Base-by-base conservation (phyloP, 2,113 vertebrate genomes). In the Arothron firmamentum region DNA sequence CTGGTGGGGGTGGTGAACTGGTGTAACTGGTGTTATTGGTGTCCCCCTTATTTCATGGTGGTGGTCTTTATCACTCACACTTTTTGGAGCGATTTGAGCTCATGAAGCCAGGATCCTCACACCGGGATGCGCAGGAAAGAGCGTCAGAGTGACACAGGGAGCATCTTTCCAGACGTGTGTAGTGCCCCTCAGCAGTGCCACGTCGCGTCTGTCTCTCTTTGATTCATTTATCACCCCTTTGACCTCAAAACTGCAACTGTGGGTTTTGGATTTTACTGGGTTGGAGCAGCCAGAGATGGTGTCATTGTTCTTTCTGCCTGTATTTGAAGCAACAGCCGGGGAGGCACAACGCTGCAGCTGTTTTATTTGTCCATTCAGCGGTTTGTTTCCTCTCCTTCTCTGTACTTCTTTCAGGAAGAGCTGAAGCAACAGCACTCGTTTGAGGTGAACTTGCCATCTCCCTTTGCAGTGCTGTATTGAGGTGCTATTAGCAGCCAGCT, bases 231-330 rank as follows among this genome's bases (percentile, higher is more conserved):
- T 54, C 54, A 11, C 14, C 49, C 46, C 16, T n/a, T 50, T 74
- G 66, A 73, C 70, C 70, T 52, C 38, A 50, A 64, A 65, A 15
- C 55, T 25, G 55, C 42, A 34, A 6, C 46, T 28, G 10, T 64
- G 2, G 55, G 47, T 63, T 59, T 28, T 41, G 28, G 8, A 38
- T 38, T 38, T 38, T 10, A 38, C 34, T 38, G 28, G 3, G 3
- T 1, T 9, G 34, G 34, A 38, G 34, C 8, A 12, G 34, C 34
- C 34, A 12, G 34, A 9, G 9, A 38, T 12, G 34, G 34, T 12
- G 34, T 38, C 34, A 10, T 38, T 47, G 14, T 47, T n/a, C 45
- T 47, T 16, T 2, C 45, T 6, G 45, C 45, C 45, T 47, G 15
- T 47, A 47, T 47, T n/a, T 38, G 34, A 11, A 38, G 34, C 34